Percentiles rank a stretch among this genome's conserved stretches.
Conservation (phyloP, 1,140 invertebrate species). For the Homarus americanus region DNA sequence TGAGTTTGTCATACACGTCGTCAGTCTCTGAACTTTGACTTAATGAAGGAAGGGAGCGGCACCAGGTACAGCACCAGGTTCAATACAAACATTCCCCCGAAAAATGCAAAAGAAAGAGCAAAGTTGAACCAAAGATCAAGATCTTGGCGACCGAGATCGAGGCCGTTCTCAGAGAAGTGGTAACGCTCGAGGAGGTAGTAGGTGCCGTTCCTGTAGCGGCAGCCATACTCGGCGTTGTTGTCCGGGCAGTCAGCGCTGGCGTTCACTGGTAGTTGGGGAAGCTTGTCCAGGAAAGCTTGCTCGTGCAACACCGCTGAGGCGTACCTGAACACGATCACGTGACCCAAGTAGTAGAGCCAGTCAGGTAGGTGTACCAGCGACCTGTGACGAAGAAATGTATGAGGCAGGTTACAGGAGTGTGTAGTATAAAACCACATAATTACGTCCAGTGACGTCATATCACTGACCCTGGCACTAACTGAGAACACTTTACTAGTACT, state of each 20-base stretch:
- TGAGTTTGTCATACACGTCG: not conserved
- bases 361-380: constrained; percentile 83
- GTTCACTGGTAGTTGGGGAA: constrained; percentile 76
- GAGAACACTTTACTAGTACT: no score
- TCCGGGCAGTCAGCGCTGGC: constrained; percentile 70
- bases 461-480: no score
- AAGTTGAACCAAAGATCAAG: constrained; percentile 87
- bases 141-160: constrained; percentile 76
- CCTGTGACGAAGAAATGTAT: no score
- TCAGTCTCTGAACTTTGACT: constrained; percentile 92
- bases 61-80: constrained; percentile 92
- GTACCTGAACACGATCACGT: constrained; percentile 87
- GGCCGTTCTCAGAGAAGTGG: constrained; percentile 78
- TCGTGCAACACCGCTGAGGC: constrained; percentile 85
- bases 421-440: no score
- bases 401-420: no score
- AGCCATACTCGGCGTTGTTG: constrained; percentile 75
- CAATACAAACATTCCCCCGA: constrained; percentile 87
- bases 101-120: constrained; percentile 90
- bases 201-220: constrained; percentile 84
- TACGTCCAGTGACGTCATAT: no score
- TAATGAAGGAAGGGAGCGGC: constrained; percentile 90
- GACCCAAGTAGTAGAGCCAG: constrained; percentile 89
- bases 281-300: constrained; percentile 81
- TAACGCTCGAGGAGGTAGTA: constrained; percentile 87